Percentiles rank a stretch among this genome's conserved stretches.
These are phyloP conservation scores for Anguilla anguilla DNA, from an alignment of 2,797 vertebrate genomes.

Conservation along the genomic window DNA sequence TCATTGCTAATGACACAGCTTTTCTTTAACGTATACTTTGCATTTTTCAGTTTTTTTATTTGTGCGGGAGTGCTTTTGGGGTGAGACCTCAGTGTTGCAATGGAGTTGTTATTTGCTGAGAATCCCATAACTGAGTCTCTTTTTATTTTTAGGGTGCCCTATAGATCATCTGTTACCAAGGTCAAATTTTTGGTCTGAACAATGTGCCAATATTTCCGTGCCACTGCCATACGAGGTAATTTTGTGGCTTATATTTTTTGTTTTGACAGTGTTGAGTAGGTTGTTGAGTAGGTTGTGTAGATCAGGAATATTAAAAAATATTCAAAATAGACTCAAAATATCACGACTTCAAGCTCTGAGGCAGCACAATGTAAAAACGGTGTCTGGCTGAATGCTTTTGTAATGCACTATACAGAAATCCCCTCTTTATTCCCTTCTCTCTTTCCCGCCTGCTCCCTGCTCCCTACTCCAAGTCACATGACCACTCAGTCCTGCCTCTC, in stretches of 20 bases:
- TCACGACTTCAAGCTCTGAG: not conserved
- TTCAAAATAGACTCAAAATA: not conserved
- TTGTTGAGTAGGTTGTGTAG: not conserved
- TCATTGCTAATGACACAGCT: not conserved
- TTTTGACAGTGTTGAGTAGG: not conserved
- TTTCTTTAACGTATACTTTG: not conserved
- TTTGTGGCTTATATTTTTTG: not conserved
- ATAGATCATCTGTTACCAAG: no score
- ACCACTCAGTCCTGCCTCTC: not conserved
- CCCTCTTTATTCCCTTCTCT: not conserved
- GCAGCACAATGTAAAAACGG: not conserved
- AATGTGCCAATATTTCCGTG: no score
- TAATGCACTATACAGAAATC: not conserved
- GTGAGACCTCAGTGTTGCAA: no score
- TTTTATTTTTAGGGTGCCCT: no score
- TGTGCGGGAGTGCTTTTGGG: no score
- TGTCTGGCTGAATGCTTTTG: not conserved
- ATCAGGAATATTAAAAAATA: not conserved
- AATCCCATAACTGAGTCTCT: no score
- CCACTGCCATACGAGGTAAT: no score
- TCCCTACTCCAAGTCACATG: not conserved
- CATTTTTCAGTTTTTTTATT: not conserved
- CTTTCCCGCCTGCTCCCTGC: not conserved
- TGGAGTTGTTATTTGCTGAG: no score
- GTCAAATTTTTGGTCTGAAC: no score